phyloP scores from a whole-genome alignment of 2,113 vertebrate species.

The Ammodytes dubius region DNA sequence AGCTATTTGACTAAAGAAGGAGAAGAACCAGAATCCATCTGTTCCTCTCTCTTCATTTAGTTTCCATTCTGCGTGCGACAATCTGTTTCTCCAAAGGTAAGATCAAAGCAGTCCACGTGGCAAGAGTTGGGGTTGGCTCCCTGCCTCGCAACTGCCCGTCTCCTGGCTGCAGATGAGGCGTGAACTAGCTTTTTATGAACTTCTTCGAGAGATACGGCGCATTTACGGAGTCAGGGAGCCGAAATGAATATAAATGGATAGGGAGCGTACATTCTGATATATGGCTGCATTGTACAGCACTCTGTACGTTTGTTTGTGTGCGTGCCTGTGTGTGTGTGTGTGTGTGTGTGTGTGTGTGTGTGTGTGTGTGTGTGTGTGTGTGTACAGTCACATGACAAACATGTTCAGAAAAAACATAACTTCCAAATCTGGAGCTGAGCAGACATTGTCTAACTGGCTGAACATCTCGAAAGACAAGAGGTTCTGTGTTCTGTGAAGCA shows the following conservation, averaged over 20 bases:
- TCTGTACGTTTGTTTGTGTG: not conserved
- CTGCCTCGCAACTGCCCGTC: constrained; percentile 13
- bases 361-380: not conserved
- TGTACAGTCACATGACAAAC: not conserved
- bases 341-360: not conserved
- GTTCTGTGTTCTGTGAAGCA: constrained; percentile 40
- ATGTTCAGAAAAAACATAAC: not conserved
- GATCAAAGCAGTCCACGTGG: constrained; percentile 56
- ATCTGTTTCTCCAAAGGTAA: constrained; percentile 49
- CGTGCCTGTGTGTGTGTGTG: not conserved
- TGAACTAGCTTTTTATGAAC: constrained; percentile 29
- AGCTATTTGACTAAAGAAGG: constrained; percentile 43
- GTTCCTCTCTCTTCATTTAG: constrained; percentile 37
- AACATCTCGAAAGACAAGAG: constrained; percentile 53
- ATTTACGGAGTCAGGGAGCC: constrained; percentile 27
- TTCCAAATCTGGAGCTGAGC: constrained; percentile 8
- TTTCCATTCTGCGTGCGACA: constrained; percentile 26
- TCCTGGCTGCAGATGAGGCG: constrained; percentile 38
- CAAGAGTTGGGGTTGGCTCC: constrained; percentile 54
- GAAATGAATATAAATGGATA: constrained; percentile 29
- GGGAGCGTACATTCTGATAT: not conserved
- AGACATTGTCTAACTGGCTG: not conserved
- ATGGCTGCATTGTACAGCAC: not conserved
- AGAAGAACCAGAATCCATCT: constrained; percentile 59
- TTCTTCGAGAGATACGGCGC: constrained; percentile 30